A percentile compares a stretch with the other conserved stretches of the same genome.
These are phyloP conservation scores for Synergus laeviventris DNA, from an alignment of 2,888 invertebrate species.

Conservation along the genomic window DNA sequence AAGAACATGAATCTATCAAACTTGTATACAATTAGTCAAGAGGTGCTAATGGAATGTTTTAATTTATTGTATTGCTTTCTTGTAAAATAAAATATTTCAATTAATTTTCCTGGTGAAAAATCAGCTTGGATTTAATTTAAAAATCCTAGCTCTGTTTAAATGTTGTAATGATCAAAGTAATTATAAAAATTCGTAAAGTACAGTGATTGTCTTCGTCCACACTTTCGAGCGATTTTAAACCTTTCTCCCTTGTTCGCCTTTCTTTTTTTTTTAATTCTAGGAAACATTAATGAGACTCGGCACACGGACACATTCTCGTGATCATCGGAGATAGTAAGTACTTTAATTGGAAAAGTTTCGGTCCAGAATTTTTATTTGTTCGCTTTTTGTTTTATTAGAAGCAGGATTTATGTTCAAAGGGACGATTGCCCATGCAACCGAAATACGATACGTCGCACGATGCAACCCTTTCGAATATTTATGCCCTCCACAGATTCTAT, in stretches of 20 bases:
- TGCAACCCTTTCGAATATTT: constrained; percentile 37
- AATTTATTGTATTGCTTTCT: constrained; percentile 1
- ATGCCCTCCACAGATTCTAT: constrained; percentile 40
- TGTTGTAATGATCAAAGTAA: background rate
- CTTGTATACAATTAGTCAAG: constrained; percentile 16
- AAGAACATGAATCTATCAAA: constrained; percentile 35
- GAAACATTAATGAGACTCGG: constrained; percentile 61
- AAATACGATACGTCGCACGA: constrained; percentile 36
- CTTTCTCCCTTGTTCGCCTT: constrained; percentile 16
- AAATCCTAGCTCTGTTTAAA: background rate
- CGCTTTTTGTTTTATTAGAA: constrained; percentile 39
- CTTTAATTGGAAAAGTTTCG: constrained; percentile 69
- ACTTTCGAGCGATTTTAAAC: constrained; percentile 19
- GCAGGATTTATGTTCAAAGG: constrained; percentile 34
- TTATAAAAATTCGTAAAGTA: background rate
- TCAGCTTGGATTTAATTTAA: background rate
- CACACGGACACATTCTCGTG: constrained; percentile 59
- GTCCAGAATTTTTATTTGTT: constrained; percentile 35
- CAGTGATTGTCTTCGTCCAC: constrained; percentile 1
- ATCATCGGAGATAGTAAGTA: constrained; percentile 65
- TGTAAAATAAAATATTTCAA: background rate
- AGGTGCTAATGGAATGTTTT: constrained; percentile 8
- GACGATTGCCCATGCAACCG: constrained; percentile 17
- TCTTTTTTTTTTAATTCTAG: constrained; percentile 37
- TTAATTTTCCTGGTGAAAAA: background rate